Evolutionary conservation across 1,140 invertebrate genomes (phyloP).

Genomic region (Belonocnema kinseyi): DNA sequence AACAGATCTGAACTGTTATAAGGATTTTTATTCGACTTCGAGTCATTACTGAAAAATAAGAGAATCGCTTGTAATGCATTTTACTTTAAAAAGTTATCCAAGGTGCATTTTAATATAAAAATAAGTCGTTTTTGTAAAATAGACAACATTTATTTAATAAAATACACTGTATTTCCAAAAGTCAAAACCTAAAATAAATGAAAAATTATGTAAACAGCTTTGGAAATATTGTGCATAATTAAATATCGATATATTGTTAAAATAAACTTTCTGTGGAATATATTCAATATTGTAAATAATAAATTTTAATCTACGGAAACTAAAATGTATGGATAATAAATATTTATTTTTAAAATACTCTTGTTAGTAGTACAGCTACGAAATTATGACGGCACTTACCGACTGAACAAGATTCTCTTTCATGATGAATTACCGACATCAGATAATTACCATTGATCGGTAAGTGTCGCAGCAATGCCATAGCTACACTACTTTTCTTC

Average conservation of each 20-base stretch:
- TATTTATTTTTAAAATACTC: not conserved
- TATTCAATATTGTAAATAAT: slow-evolving; percentile 20
- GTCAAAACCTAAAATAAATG: not conserved
- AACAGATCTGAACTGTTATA: slow-evolving; percentile 18
- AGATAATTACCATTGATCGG: no score
- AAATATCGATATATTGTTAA: not conserved
- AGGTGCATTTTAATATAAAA: not conserved
- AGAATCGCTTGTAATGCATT: slow-evolving; percentile 5
- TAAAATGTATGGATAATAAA: not conserved
- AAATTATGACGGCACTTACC: no score
- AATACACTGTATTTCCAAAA: not conserved
- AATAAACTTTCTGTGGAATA: slow-evolving; percentile 7
- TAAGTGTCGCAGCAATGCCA: no score
- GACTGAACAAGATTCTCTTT: no score
- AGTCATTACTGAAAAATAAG: not conserved
- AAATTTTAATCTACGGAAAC: slow-evolving; percentile 3
- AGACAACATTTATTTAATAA: not conserved
- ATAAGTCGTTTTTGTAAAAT: not conserved
- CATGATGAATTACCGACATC: no score
- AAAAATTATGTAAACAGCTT: not conserved
- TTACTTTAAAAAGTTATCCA: not conserved
- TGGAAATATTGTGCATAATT: not conserved
- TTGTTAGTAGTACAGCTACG: no score
- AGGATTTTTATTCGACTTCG: slow-evolving; percentile 17
- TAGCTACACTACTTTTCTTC: no score